These are phyloP conservation scores for Gila orcuttii DNA, from an alignment of 2,113 vertebrate species.

Conservation along the genomic window DNA sequence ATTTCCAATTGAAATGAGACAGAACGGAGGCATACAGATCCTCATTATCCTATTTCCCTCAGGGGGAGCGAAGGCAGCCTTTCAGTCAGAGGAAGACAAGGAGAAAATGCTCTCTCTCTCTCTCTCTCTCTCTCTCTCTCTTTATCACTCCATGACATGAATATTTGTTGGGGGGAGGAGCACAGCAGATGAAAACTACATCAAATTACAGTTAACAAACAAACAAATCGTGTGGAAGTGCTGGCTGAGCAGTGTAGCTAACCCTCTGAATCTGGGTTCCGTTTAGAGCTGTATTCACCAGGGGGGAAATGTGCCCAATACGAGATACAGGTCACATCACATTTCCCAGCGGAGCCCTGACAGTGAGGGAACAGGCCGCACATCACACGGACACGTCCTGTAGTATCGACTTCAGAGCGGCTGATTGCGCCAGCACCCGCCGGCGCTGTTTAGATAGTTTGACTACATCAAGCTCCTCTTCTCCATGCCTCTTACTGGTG, in stretches of 20 bases:
- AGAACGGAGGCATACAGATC: slow-evolving; percentile 69
- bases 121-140: slow-evolving; percentile 9
- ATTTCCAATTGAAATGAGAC: slow-evolving; percentile 80
- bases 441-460: slow-evolving; percentile 79
- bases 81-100: slow-evolving; percentile 59
- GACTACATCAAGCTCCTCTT: slow-evolving; percentile 75
- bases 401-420: slow-evolving; percentile 72
- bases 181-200: slow-evolving; percentile 53
- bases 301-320: slow-evolving; percentile 54
- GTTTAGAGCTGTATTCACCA: slow-evolving; percentile 68
- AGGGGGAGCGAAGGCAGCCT: slow-evolving; percentile 66
- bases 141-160: slow-evolving; percentile 26
- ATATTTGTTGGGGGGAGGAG: slow-evolving; percentile 44
- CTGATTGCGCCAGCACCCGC: slow-evolving; percentile 72
- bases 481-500: slow-evolving; percentile 76
- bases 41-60: slow-evolving; percentile 76
- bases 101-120: slow-evolving; percentile 58
- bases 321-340: slow-evolving; percentile 69
- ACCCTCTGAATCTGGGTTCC: slow-evolving; percentile 62
- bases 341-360: slow-evolving; percentile 65
- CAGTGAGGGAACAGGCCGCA: slow-evolving; percentile 63
- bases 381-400: slow-evolving; percentile 69
- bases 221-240: slow-evolving; percentile 50
- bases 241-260: slow-evolving; percentile 43
- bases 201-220: slow-evolving; percentile 58